A percentile compares a stretch with the other conserved stretches of the same genome.
These are phyloP conservation scores for Agrotis segetum DNA, from an alignment of 2,888 invertebrate genomes.

Conservation along the genomic window DNA sequence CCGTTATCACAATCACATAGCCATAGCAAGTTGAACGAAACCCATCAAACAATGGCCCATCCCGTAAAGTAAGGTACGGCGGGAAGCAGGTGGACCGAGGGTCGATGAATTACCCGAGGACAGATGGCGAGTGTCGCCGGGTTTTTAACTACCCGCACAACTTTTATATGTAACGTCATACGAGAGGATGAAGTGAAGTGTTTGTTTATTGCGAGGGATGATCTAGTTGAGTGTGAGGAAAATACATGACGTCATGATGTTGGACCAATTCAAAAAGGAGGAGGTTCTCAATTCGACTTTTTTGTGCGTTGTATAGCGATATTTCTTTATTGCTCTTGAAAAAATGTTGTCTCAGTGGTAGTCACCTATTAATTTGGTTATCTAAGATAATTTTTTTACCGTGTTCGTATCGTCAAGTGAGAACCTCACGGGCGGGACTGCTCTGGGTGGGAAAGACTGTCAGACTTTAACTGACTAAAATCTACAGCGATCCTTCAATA, in stretches of 20 bases:
- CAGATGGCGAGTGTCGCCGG: conserved; percentile 67
- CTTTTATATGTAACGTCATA: conserved; percentile 53
- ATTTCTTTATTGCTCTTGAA: too few relatives aligned
- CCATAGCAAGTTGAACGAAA: conserved; percentile 19
- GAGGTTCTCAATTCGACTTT: too few relatives aligned
- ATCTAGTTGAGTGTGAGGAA: neutral
- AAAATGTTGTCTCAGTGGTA: too few relatives aligned
- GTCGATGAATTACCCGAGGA: conserved; percentile 76
- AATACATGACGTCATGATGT: neutral
- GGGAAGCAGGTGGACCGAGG: conserved; percentile 81
- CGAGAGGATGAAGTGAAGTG: conserved; percentile 26
- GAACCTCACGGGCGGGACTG: too few relatives aligned
- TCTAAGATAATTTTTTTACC: too few relatives aligned
- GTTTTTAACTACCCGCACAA: conserved; percentile 62
- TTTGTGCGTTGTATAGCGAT: too few relatives aligned
- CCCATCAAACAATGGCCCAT: conserved; percentile 44
- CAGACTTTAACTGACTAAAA: too few relatives aligned
- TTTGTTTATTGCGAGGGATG: conserved; percentile 30
- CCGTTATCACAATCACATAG: conserved; percentile 1
- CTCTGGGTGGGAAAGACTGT: too few relatives aligned
- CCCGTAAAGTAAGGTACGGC: conserved; percentile 53
- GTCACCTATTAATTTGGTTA: too few relatives aligned
- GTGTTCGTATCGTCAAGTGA: too few relatives aligned
- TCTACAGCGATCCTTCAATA: too few relatives aligned
- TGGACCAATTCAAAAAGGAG: too few relatives aligned